A percentile compares a stretch with the other conserved stretches of the same genome.
Evolutionary conservation across 2,113 vertebrate species (phyloP).

Genomic region (Indri indri): DNA sequence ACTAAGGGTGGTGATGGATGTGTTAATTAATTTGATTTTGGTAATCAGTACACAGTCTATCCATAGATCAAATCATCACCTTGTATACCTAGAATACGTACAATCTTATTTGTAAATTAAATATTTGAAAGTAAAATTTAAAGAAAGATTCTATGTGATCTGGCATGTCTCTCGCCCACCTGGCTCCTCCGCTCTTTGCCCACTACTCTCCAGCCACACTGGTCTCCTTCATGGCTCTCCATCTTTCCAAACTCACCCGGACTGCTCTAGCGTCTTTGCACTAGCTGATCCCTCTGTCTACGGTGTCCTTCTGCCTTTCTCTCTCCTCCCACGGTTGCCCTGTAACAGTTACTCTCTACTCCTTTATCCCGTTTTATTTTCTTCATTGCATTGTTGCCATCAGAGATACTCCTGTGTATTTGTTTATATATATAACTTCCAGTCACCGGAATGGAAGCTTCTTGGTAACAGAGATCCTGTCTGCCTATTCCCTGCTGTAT

Average conservation of each 20-base stretch:
- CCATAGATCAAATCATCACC: not conserved
- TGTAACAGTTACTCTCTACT: not conserved
- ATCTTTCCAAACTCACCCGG: not conserved
- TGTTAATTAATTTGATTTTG: not conserved
- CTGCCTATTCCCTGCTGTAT: not conserved
- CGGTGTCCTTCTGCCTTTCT: not conserved
- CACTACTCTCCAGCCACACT: rapidly evolving
- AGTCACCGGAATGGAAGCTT: not conserved
- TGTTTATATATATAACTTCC: not conserved
- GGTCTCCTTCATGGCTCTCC: rapidly evolving
- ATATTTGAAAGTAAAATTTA: not conserved
- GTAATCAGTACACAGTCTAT: not conserved
- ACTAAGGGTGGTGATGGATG: too few species aligned
- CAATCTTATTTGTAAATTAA: not conserved
- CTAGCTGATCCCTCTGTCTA: not conserved
- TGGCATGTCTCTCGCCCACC: not conserved
- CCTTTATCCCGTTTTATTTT: not conserved
- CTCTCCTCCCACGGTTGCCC: not conserved
- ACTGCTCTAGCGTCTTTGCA: too few species aligned
- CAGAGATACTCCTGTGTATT: not conserved
- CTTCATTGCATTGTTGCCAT: too few species aligned
- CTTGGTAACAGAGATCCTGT: not conserved
- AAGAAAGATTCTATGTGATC: not conserved
- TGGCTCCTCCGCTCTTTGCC: not conserved
- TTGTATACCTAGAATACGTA: not conserved